A percentile compares a stretch with the other conserved stretches of the same genome.
These are phyloP conservation scores for Saccopteryx leptura DNA, from an alignment of 2,113 vertebrate genomes.

Conservation along the genomic window DNA sequence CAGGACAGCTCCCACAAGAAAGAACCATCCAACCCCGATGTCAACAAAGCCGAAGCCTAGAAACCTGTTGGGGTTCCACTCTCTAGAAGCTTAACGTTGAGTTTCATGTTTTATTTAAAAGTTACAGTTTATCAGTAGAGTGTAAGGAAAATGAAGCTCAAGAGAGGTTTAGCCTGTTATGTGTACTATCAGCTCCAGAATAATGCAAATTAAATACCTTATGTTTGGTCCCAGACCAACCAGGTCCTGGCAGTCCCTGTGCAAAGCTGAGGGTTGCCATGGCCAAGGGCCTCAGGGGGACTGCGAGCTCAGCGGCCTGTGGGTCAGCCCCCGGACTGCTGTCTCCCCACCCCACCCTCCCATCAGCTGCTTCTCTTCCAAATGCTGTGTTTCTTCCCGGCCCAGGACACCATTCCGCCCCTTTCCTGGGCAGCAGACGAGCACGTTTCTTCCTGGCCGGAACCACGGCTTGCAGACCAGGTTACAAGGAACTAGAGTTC, in stretches of 20 bases:
- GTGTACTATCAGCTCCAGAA: not conserved
- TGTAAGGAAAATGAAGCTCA: not conserved
- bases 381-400: not conserved
- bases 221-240: not conserved
- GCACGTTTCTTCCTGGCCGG: not conserved
- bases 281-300: not conserved
- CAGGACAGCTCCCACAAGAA: not conserved
- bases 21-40: not conserved
- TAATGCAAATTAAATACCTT: not conserved
- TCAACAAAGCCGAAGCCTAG: not conserved
- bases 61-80: not conserved
- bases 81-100: not conserved
- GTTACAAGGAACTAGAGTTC: not conserved
- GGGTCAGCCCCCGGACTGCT: not conserved
- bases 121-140: not conserved
- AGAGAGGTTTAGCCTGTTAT: not conserved
- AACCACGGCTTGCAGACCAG: not conserved
- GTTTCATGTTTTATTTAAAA: constrained; percentile 34
- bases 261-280: not conserved
- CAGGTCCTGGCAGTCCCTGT: not conserved
- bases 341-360: accelerated
- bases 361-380: not conserved
- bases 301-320: too few species aligned
- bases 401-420: not conserved
- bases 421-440: not conserved